Evolutionary conservation across 2,888 invertebrate species (phyloP).

Genomic region (Euclidia mi): DNA sequence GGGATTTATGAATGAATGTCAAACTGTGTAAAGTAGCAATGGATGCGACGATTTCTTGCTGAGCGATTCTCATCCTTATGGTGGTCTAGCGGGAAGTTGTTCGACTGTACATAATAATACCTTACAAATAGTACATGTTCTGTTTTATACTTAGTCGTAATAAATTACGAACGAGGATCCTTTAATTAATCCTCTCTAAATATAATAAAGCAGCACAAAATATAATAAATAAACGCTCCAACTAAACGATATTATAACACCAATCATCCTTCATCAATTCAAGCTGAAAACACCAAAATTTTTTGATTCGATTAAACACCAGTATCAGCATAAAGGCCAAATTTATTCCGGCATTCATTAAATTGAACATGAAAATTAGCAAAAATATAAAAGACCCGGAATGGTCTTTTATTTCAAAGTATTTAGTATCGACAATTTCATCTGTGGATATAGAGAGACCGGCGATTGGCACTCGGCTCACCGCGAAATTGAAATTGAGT

Average conservation of each 20-base stretch:
- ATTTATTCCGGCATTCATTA: slow-evolving; percentile 8
- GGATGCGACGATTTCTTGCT: too few species aligned
- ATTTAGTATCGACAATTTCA: slow-evolving; percentile 33
- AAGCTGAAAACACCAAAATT: not conserved
- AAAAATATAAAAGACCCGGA: slow-evolving; percentile 3
- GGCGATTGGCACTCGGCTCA: slow-evolving; percentile 29
- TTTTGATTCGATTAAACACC: not conserved
- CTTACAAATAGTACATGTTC: too few species aligned
- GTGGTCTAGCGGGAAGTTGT: too few species aligned
- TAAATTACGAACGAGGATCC: too few species aligned
- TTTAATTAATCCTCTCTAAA: too few species aligned
- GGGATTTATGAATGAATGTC: too few species aligned
- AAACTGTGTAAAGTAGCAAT: too few species aligned
- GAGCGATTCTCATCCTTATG: too few species aligned
- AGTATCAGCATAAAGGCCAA: slow-evolving; percentile 1
- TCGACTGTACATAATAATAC: too few species aligned
- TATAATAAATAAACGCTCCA: not conserved
- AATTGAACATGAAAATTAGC: slow-evolving; percentile 8
- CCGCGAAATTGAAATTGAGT: slow-evolving; percentile 47
- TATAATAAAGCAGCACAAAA: too few species aligned
- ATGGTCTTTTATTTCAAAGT: slow-evolving; percentile 14
- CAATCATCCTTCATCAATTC: slow-evolving; percentile 7
- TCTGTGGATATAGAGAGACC: slow-evolving; percentile 34
- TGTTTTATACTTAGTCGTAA: too few species aligned
- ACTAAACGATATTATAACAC: not conserved